Base-by-base conservation (phyloP, 2,888 invertebrate genomes). In the Allolobophora icterica region DNA sequence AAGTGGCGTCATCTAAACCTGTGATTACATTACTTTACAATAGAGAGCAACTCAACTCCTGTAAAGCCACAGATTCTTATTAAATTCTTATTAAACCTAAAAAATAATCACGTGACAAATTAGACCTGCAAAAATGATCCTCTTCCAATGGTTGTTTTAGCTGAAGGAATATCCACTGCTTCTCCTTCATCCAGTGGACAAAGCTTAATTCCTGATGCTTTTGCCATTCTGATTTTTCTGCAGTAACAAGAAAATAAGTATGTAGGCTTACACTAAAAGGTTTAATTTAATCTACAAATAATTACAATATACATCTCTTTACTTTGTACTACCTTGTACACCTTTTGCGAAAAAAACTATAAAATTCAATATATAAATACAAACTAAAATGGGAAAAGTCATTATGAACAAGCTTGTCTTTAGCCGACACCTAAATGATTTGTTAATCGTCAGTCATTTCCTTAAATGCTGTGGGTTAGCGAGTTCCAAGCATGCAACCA, bases 121-220 rank as follows among this genome's bases (percentile, higher is more conserved):
- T n/a, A 71, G 71, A 94, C 95, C 94, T 94, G 94, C 33, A 95
- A 92, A 91, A 94, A 94, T 33, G 94, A 94, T n/a, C 95, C 95
- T 92, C 95, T 92, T 38, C 95, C 95, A 91, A 95, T 94, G 21
- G 94, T 94, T 35, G 94, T 94, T 91, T 94, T 93, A 19, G 93
- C 93, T 21, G 93, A 92, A 34, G 93, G 92, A 38, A 93, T 90
- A 15, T 83, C 40, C 11, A 93, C 92, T 0, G 91, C 52, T 24
- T 92, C 91, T 17, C 93, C 93, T 33, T 91, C 92, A 89, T 92
- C 93, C n/a, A 92, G 30, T 24, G 93, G 92, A 19, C 87, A 90
- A 42, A 93, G 91, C 89, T 93, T 91, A 52, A 92, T 90, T 30
- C 83, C 71, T 21, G 92, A 92, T 87, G 90, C 40, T 33, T n/a